Evolutionary conservation across 2,797 vertebrate species (phyloP).

Genomic region (Chiropotes sagulatus): DNA sequence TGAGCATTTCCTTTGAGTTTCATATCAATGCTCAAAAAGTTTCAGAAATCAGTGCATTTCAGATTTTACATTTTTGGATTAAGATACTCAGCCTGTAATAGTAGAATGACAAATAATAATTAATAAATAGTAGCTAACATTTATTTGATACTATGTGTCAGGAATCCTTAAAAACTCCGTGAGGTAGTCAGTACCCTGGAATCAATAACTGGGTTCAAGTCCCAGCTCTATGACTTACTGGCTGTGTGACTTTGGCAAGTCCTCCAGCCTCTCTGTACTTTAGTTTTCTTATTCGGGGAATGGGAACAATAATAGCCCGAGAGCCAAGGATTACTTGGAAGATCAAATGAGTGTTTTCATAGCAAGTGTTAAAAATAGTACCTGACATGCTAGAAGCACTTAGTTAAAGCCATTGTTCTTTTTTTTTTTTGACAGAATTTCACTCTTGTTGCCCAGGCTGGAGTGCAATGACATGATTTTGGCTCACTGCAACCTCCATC

Average conservation of each 20-base stretch:
- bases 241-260: background rate
- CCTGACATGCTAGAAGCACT: background rate
- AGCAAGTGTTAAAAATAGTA: background rate
- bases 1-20: background rate
- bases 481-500: no score
- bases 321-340: background rate
- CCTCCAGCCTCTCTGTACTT: background rate
- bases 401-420: background rate
- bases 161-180: slow-evolving; percentile 2
- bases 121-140: background rate
- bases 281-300: background rate
- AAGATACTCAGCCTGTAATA: background rate
- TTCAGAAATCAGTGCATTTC: background rate
- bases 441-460: no score
- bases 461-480: no score
- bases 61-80: background rate
- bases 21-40: background rate
- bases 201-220: background rate
- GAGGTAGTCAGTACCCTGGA: background rate
- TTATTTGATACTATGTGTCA: background rate
- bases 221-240: background rate
- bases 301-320: background rate
- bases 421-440: no score
- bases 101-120: background rate
- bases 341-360: background rate